phyloP scores from a whole-genome alignment of 2,888 invertebrate genomes.

The Brachyopa scutellaris region DNA sequence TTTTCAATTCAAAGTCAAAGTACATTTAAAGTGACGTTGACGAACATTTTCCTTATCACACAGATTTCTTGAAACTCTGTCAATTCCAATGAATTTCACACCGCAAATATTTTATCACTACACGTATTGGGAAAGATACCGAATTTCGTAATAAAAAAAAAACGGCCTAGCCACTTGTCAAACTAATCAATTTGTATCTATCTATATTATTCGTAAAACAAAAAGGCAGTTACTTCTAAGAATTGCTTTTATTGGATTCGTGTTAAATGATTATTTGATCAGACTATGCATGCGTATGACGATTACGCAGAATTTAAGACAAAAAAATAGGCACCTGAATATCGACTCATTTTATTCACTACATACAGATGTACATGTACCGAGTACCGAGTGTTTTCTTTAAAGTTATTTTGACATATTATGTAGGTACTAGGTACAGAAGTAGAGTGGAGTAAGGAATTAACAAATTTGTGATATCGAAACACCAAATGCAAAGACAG shows the following conservation, averaged over 20 bases:
- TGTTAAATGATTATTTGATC: constrained; percentile 15
- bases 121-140: not conserved
- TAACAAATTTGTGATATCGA: too few relatives aligned
- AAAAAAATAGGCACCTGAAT: too few relatives aligned
- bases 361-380: too few relatives aligned
- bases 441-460: too few relatives aligned
- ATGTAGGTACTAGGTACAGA: too few relatives aligned
- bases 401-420: too few relatives aligned
- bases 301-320: not conserved
- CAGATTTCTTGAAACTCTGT: not conserved
- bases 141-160: constrained; percentile 1
- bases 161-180: not conserved
- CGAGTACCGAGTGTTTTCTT: too few relatives aligned
- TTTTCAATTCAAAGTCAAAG: too few relatives aligned
- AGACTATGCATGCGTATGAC: not conserved
- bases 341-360: not conserved
- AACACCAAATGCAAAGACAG: too few relatives aligned
- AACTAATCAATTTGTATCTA: constrained; percentile 10
- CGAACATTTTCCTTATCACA: constrained; percentile 2
- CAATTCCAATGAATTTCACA: constrained; percentile 11
- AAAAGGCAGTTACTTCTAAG: too few relatives aligned
- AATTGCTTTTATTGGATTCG: not conserved
- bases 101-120: constrained; percentile 14
- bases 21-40: not conserved
- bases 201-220: too few relatives aligned